phyloP scores from a whole-genome alignment of 1,140 invertebrate genomes.

The Drosophila dunni region DNA sequence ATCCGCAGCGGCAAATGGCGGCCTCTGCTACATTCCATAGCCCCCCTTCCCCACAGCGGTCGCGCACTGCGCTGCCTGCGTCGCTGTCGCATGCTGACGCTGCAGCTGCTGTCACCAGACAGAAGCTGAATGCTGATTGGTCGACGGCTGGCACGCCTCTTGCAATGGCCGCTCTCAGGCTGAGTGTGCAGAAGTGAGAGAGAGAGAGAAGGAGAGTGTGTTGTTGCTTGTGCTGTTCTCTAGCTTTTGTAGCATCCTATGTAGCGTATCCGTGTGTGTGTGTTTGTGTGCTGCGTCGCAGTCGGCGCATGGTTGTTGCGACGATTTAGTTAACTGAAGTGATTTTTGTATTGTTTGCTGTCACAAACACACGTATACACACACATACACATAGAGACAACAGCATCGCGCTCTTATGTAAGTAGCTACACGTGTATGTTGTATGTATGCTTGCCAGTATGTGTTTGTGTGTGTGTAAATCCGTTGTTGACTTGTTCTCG shows the following conservation, averaged over 20 bases:
- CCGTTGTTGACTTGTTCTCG: constrained; percentile 82
- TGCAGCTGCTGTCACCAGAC: constrained; percentile 16
- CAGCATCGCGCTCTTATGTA: constrained; percentile 63
- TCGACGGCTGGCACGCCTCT: constrained; percentile 54
- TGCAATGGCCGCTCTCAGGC: constrained; percentile 68
- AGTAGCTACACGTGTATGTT: constrained; percentile 72
- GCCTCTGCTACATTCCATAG: constrained; percentile 8
- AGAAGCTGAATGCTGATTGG: constrained; percentile 41
- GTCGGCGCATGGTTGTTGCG: constrained; percentile 80
- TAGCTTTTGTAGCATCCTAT: constrained; percentile 33
- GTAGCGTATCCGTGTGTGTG: not conserved
- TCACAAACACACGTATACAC: constrained; percentile 53
- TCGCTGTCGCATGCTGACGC: constrained; percentile 24
- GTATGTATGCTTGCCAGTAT: not conserved
- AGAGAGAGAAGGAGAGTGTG: constrained; percentile 18
- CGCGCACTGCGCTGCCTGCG: constrained; percentile 21
- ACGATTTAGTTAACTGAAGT: constrained; percentile 84
- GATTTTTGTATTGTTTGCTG: constrained; percentile 79
- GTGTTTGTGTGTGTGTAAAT: constrained; percentile 54
- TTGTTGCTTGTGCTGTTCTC: constrained; percentile 8
- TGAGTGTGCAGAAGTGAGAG: constrained; percentile 6
- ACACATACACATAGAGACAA: constrained; percentile 33
- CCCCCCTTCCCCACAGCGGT: not conserved
- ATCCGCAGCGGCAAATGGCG: constrained; percentile 45
- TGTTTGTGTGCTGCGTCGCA: constrained; percentile 52